phyloP scores from a whole-genome alignment of 2,113 vertebrate genomes.

The Panthera tigris region DNA sequence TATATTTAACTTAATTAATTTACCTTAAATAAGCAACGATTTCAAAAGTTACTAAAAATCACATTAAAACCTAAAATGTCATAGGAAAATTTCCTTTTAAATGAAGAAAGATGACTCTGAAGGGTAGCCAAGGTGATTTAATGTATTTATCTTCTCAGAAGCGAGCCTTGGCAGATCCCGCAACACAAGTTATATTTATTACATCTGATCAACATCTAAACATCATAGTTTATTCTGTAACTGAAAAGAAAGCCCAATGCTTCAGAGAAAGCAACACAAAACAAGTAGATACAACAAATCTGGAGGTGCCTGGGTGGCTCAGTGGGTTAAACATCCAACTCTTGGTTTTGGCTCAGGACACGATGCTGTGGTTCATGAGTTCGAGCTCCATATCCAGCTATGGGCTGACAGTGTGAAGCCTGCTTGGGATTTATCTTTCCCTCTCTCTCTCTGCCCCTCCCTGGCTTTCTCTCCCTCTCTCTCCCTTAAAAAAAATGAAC shows the following conservation, averaged over 20 bases:
- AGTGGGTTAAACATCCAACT: too few species aligned
- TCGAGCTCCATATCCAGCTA: too few species aligned
- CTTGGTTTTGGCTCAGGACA: too few species aligned
- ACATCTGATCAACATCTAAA: slow-evolving; percentile 38
- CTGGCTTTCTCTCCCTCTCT: too few species aligned
- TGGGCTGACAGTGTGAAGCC: too few species aligned
- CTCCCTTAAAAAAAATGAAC: not conserved
- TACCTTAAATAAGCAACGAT: not conserved
- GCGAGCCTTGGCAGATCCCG: not conserved
- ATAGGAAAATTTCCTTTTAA: not conserved
- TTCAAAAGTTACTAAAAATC: not conserved
- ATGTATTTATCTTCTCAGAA: slow-evolving; percentile 37
- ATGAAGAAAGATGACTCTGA: not conserved
- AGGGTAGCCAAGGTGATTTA: not conserved
- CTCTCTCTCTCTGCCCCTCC: too few species aligned
- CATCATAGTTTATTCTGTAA: not conserved
- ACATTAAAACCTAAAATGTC: not conserved
- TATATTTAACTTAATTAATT: slow-evolving; percentile 1
- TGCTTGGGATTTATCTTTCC: too few species aligned
- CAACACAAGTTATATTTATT: not conserved
- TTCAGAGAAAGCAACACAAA: slow-evolving; percentile 28
- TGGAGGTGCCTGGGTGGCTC: too few species aligned
- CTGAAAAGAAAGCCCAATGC: not conserved
- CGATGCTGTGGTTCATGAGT: too few species aligned
- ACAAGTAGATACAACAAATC: not conserved